phyloP scores from a whole-genome alignment of 1,140 invertebrate species.

The Cydia splendana region DNA sequence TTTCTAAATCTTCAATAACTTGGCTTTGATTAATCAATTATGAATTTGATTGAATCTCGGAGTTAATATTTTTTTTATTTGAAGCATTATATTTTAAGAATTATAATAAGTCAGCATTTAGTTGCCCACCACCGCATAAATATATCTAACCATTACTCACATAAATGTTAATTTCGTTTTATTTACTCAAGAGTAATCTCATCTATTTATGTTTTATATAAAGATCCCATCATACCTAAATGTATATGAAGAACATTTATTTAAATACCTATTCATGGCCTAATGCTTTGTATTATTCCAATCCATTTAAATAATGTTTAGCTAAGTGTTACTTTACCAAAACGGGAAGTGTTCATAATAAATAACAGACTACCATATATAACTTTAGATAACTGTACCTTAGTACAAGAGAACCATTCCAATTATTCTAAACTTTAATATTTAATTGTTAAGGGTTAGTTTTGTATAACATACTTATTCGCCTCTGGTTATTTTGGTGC shows the following conservation, averaged over 20 bases:
- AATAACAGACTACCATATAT: conserved; percentile 36
- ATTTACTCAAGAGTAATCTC: conserved; percentile 70
- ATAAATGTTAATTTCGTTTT: conserved; percentile 46
- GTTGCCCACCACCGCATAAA: conserved; percentile 49
- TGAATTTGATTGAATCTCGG: conserved; percentile 61
- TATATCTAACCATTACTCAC: conserved; percentile 27
- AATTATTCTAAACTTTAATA: conserved; percentile 48
- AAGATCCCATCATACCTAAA: conserved; percentile 28
- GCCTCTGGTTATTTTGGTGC: conserved; percentile 40
- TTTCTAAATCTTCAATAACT: not conserved
- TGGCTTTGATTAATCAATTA: conserved; percentile 40
- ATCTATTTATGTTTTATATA: conserved; percentile 50
- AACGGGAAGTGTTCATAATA: conserved; percentile 63
- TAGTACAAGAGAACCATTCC: conserved; percentile 70
- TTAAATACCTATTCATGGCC: conserved; percentile 37
- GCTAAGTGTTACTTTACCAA: conserved; percentile 50
- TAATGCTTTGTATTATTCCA: conserved; percentile 41
- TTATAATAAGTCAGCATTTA: conserved; percentile 48
- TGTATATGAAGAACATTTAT: conserved; percentile 29
- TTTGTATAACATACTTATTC: conserved; percentile 35
- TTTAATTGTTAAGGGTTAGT: conserved; percentile 46
- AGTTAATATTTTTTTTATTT: conserved; percentile 33
- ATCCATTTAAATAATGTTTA: conserved; percentile 34
- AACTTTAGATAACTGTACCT: conserved; percentile 48
- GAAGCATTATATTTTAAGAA: conserved; percentile 42